A percentile compares a stretch with the other conserved stretches of the same genome.
phyloP scores from a whole-genome alignment of 2,113 vertebrate genomes.

The Calyptomena viridis region DNA sequence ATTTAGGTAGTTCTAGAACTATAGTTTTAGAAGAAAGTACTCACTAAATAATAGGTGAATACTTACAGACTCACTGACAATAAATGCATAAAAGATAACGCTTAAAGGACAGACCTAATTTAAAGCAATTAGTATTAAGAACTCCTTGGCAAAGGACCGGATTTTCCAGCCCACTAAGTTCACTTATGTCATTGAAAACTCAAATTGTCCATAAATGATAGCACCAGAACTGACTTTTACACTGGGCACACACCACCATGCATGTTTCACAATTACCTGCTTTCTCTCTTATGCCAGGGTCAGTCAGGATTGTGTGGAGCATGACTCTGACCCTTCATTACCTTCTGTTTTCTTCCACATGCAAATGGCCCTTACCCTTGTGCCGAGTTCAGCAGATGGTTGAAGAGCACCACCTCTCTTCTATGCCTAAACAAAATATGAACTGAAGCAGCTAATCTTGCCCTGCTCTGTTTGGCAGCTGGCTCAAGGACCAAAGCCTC shows the following conservation, averaged over 20 bases:
- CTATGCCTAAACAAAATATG: background rate
- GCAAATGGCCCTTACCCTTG: background rate
- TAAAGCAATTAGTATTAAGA: background rate
- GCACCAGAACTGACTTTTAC: background rate
- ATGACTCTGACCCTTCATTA: background rate
- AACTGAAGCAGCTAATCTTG: background rate
- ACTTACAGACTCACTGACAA: background rate
- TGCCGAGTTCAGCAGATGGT: background rate
- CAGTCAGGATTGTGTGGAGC: background rate
- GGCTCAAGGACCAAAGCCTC: background rate
- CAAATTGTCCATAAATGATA: background rate
- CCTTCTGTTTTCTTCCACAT: background rate
- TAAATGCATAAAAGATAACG: background rate
- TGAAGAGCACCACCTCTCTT: background rate
- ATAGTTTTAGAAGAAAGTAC: background rate
- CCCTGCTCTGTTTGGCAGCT: background rate
- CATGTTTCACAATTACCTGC: background rate
- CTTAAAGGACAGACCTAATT: background rate
- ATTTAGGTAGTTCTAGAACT: background rate
- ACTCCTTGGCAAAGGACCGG: background rate
- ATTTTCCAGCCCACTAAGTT: background rate
- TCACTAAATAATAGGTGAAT: background rate
- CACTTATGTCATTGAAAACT: background rate
- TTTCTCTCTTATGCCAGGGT: background rate
- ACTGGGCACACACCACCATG: background rate